A percentile compares a stretch with the other conserved stretches of the same genome.
These are phyloP conservation scores for Falco columbarius DNA, from an alignment of 2,797 vertebrate species.

Conservation along the genomic window DNA sequence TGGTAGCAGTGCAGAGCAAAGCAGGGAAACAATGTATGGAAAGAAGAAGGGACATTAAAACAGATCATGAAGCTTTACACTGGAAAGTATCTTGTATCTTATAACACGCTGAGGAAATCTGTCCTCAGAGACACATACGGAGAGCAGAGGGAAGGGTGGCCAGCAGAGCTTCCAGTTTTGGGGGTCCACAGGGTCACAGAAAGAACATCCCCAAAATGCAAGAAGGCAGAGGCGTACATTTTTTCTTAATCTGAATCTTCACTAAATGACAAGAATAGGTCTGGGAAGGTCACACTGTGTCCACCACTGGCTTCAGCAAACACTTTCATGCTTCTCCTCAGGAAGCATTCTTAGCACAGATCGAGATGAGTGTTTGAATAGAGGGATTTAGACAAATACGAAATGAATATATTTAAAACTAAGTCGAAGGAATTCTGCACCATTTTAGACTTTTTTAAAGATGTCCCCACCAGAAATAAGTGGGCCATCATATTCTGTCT, in stretches of 20 bases:
- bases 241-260: neutral
- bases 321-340: neutral
- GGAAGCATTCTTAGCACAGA: neutral
- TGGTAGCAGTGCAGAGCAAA: neutral
- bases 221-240: accelerated
- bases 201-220: neutral
- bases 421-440: neutral
- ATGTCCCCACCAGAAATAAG: neutral
- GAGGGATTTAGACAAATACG: neutral
- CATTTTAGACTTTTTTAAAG: neutral
- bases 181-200: neutral
- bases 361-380: neutral
- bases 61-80: neutral
- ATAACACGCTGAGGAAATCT: neutral
- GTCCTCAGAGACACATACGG: neutral
- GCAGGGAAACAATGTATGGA: neutral
- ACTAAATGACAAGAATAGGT: neutral
- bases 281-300: neutral
- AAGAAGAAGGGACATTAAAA: neutral
- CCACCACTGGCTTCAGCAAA: neutral
- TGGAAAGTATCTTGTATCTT: neutral
- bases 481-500: neutral
- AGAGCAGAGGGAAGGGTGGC: neutral
- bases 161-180: neutral
- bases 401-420: neutral